Base-by-base conservation (phyloP, 1,140 invertebrate species). In the Sitodiplosis mosellana region DNA sequence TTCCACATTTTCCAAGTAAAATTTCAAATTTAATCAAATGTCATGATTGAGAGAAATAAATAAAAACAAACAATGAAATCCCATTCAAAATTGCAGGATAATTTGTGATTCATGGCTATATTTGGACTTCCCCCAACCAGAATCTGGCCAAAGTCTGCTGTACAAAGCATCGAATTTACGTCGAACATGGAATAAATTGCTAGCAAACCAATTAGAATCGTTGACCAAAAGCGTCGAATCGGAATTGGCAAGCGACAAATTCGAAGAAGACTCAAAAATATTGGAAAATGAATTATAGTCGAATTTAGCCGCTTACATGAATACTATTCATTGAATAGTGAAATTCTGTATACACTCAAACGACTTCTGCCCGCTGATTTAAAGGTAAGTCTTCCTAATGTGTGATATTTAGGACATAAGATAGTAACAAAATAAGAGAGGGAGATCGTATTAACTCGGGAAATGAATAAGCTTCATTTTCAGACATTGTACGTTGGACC, bases 51-150 rank as follows among this genome's bases (percentile, higher is more conserved):
- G 17, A 20, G 6, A 46, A 33, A 12, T 3, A 33, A 38, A 21
- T 34, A 51, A 41, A 40, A 18, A 41, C 54, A 10, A 45, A 27
- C 52, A 11, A 54, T 48, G 45, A 44, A 27, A 47, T 46, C 66
- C n/a, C n/a, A n/a, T n/a, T n/a, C n/a, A n/a, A n/a, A n/a, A n/a
- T n/a, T 66, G n/a, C 55, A 77, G 84, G 51, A 64, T 95, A 41
- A 75, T 89, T 1, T 93, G 84, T 66, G 92, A 96, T 64, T 78
- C 78, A 7, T 96, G 90, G 86, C 58, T 96, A 20, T 70, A 83
- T 53, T 55, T 95, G 21, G 76, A 83, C 54, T 87, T 92, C 60
- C 79, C 83, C 1, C 72, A 80, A 50, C 72, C 80, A 0, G 80
- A 83, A 45, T 73, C 72, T 45, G 87, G 85, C 2, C 73, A 84